Conservation (phyloP, 2,888 invertebrate genomes). For the Synanthedon myopaeformis region DNA sequence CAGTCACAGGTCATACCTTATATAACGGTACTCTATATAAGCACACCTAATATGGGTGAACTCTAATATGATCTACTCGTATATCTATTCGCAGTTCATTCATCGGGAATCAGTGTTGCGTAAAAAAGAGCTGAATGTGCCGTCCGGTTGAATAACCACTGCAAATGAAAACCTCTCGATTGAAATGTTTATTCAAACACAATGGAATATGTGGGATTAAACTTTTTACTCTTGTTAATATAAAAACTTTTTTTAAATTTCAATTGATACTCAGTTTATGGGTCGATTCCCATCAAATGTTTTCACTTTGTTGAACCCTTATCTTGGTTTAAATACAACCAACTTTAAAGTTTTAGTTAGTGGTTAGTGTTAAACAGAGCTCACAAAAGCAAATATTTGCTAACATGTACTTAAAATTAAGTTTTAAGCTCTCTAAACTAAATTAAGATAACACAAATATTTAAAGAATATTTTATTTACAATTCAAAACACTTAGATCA, state of each 20-base stretch:
- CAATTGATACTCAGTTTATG: background rate
- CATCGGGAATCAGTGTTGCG: slow-evolving; percentile 42
- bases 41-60: slow-evolving; percentile 15
- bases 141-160: slow-evolving; percentile 42
- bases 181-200: slow-evolving; percentile 61
- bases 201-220: slow-evolving; percentile 38
- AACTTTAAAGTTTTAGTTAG: too few relatives aligned
- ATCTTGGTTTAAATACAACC: too few relatives aligned
- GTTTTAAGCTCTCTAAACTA: too few relatives aligned
- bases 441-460: too few relatives aligned
- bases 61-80: slow-evolving; percentile 24
- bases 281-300: too few relatives aligned
- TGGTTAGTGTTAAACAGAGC: too few relatives aligned
- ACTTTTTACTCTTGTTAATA: slow-evolving; percentile 14
- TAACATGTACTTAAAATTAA: too few relatives aligned
- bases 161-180: slow-evolving; percentile 53
- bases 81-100: slow-evolving; percentile 39
- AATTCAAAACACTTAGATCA: too few relatives aligned
- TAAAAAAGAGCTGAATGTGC: slow-evolving; percentile 55
- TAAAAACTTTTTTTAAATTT: background rate
- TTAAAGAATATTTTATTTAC: too few relatives aligned
- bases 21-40: background rate
- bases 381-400: too few relatives aligned
- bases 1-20: too few relatives aligned
- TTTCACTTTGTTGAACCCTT: too few relatives aligned